A percentile compares a stretch with the other conserved stretches of the same genome.
phyloP scores from a whole-genome alignment of 1,140 invertebrate genomes.

The Heterodera schachtii region DNA sequence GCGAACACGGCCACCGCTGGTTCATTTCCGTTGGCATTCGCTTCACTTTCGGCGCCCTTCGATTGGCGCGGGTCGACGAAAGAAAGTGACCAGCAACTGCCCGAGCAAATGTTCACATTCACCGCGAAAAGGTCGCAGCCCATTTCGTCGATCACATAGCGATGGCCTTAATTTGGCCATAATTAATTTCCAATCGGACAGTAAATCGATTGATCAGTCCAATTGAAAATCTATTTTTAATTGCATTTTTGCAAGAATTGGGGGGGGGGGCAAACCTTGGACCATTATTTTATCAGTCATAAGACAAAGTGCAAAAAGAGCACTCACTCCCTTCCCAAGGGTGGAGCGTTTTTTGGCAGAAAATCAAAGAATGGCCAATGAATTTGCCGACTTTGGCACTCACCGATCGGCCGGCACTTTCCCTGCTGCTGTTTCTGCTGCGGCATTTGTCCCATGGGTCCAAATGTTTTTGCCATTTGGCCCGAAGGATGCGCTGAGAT shows the following conservation, averaged over 20 bases:
- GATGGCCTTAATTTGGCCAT: not conserved
- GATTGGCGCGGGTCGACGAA: slow-evolving; percentile 8
- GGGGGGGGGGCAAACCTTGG: no score
- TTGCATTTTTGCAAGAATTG: no score
- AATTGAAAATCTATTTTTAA: no score
- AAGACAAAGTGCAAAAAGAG: no score
- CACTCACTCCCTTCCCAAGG: no score
- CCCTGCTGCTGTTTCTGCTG: no score
- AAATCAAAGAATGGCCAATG: no score
- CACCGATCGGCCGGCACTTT: not conserved
- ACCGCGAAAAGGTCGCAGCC: slow-evolving; percentile 15
- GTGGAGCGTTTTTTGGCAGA: no score
- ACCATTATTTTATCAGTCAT: no score
- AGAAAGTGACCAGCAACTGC: slow-evolving; percentile 6
- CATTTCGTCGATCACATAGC: slow-evolving; percentile 2
- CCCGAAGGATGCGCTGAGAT: not conserved
- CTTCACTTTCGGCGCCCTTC: not conserved
- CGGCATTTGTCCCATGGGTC: no score
- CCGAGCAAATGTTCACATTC: slow-evolving; percentile 19
- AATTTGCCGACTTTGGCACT: no score
- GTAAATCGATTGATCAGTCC: no score
- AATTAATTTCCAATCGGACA: not conserved
- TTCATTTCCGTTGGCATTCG: not conserved
- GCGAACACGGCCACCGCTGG: not conserved
- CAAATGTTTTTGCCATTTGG: not conserved